These are phyloP conservation scores for Trachops cirrhosus DNA, from an alignment of 2,797 vertebrate genomes.

Conservation along the genomic window DNA sequence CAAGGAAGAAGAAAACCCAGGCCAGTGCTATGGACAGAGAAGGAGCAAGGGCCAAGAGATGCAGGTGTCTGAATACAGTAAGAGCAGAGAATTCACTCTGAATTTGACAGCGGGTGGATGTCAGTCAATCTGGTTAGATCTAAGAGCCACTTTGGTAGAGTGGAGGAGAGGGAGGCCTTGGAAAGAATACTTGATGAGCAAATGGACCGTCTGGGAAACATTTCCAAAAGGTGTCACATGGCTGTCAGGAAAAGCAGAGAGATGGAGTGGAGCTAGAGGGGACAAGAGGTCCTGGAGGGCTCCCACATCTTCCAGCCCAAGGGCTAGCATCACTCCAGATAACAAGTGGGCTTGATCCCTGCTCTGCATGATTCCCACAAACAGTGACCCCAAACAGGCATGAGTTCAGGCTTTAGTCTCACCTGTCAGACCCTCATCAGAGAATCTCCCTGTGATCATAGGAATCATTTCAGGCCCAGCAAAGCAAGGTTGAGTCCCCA, in stretches of 20 bases:
- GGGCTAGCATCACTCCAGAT: not conserved
- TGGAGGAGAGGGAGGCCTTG: not conserved
- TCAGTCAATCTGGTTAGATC: not conserved
- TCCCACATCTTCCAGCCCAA: not conserved
- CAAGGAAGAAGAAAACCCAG: not conserved
- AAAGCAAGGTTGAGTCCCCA: not conserved
- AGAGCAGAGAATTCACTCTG: not conserved
- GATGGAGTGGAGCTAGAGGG: not conserved
- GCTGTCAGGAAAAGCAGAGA: not conserved
- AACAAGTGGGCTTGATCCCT: not conserved
- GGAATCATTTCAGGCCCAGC: not conserved
- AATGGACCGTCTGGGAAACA: not conserved
- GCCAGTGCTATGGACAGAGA: not conserved
- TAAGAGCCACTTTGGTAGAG: not conserved
- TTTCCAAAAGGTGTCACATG: not conserved
- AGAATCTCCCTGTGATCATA: no score
- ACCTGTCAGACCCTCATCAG: no score
- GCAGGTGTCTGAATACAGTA: fast-evolving
- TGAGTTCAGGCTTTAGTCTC: not conserved
- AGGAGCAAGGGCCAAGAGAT: fast-evolving
- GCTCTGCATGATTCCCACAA: not conserved
- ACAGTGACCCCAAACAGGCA: not conserved
- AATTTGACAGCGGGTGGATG: fast-evolving
- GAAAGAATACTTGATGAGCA: not conserved
- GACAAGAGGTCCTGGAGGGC: fast-evolving